These are phyloP conservation scores for Sorex maritimensis DNA, from an alignment of 2,797 vertebrate species.

Conservation along the genomic window DNA sequence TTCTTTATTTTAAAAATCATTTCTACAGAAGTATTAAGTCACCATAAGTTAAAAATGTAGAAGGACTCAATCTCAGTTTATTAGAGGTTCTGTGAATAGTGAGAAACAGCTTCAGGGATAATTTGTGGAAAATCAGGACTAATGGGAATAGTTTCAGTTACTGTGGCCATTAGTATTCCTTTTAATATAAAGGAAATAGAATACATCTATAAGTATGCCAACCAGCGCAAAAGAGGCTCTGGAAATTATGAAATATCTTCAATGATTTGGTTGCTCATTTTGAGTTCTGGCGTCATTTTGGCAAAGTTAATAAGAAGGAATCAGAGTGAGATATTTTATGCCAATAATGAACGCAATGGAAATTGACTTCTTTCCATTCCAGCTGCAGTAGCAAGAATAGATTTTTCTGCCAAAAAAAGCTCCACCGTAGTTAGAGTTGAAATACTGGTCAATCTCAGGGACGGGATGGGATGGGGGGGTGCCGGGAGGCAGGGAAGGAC, in stretches of 20 bases:
- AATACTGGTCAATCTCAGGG: conserved; percentile 76
- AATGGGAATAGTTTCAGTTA: neutral
- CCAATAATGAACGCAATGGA: conserved; percentile 72
- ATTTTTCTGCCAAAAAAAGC: conserved; percentile 76
- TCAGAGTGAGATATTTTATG: conserved; percentile 37
- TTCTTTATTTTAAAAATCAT: neutral
- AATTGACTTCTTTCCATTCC: conserved; percentile 60
- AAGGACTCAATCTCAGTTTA: neutral
- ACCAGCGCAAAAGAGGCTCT: neutral
- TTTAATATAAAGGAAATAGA: conserved; percentile 46
- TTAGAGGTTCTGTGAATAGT: neutral
- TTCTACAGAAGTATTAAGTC: neutral
- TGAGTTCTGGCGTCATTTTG: conserved; percentile 70
- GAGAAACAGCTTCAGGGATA: neutral
- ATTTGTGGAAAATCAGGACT: conserved; percentile 21
- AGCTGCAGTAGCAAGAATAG: conserved; percentile 68
- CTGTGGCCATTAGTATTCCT: neutral
- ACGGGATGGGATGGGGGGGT: too few species aligned
- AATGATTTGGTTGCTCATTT: conserved; percentile 48
- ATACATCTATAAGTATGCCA: neutral
- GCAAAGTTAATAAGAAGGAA: conserved; percentile 69
- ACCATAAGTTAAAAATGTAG: conserved; percentile 12
- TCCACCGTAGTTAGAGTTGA: conserved; percentile 70
- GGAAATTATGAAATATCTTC: conserved; percentile 64
- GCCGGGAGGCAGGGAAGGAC: neutral